Evolutionary conservation across 2,888 invertebrate species (phyloP).

Genomic region (Lithodes maja): DNA sequence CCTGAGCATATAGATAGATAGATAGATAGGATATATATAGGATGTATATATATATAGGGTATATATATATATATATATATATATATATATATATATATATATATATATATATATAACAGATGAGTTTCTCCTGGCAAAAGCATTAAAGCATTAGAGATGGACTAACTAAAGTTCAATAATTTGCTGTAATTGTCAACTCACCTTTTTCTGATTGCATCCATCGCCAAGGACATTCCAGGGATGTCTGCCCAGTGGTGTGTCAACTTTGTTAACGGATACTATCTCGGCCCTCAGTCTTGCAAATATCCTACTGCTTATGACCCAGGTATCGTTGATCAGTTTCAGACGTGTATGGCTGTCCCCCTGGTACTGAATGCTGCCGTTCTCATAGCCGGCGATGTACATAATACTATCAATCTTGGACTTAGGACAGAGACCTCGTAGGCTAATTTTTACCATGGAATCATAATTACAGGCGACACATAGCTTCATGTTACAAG

Average conservation of each 20-base stretch:
- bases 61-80: too few species aligned
- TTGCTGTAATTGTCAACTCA: too few species aligned
- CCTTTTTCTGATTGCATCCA: slow-evolving; percentile 31
- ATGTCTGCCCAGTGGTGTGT: slow-evolving; percentile 25
- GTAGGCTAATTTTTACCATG: slow-evolving; percentile 2
- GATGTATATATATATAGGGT: too few species aligned
- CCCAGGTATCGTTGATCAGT: slow-evolving; percentile 15
- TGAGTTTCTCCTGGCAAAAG: too few species aligned
- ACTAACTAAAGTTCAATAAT: too few species aligned
- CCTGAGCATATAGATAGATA: too few species aligned
- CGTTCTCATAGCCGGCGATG: neutral
- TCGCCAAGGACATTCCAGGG: slow-evolving; percentile 30
- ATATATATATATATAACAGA: too few species aligned
- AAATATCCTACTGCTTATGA: slow-evolving; percentile 9
- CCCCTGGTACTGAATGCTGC: neutral
- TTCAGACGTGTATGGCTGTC: neutral
- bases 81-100: too few species aligned
- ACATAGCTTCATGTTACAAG: too few species aligned
- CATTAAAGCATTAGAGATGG: too few species aligned
- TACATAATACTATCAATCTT: slow-evolving; percentile 3
- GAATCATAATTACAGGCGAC: slow-evolving; percentile 33
- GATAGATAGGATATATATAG: too few species aligned
- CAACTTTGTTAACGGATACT: neutral
- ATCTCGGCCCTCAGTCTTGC: slow-evolving; percentile 7
- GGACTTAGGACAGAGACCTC: slow-evolving; percentile 34